phyloP scores from a whole-genome alignment of 2,888 invertebrate species.

The Vannuccia rotundouncinata region DNA sequence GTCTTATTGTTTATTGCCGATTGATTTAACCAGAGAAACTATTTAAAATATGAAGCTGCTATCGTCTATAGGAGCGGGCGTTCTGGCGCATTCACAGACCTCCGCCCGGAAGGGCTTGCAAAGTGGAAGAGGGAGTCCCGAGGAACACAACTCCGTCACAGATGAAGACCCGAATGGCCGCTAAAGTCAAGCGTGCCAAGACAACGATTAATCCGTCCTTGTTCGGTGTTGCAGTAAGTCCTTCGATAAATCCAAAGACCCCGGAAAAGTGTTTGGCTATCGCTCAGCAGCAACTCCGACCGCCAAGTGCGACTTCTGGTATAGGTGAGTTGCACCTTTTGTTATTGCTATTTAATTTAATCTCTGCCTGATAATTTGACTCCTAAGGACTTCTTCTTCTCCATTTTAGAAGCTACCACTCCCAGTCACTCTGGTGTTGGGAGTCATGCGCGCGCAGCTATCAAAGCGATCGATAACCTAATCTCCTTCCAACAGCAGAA shows the following conservation, averaged over 20 bases:
- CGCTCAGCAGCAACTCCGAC: not conserved
- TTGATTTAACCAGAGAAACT: too few relatives aligned
- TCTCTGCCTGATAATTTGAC: too few relatives aligned
- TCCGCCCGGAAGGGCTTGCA: conserved; percentile 57
- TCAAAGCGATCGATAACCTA: conserved; percentile 32
- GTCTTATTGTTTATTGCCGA: too few relatives aligned
- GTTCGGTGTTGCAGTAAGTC: not conserved
- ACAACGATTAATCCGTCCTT: not conserved
- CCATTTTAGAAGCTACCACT: not conserved
- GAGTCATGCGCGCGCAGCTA: not conserved
- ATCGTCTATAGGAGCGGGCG: conserved; percentile 73
- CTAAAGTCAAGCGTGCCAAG: conserved; percentile 24
- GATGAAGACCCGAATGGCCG: not conserved
- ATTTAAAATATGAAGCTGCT: too few relatives aligned
- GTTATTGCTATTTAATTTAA: too few relatives aligned
- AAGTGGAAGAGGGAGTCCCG: conserved; percentile 35
- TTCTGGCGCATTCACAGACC: conserved; percentile 94
- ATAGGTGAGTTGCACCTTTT: not conserved
- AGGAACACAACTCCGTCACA: conserved; percentile 31
- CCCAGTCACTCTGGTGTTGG: not conserved
- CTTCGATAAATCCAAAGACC: not conserved
- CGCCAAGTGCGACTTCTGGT: not conserved
- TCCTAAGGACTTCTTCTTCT: not conserved
- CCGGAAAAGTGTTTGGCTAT: not conserved
- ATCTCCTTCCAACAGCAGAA: conserved; percentile 7